Evolutionary conservation across 2,797 vertebrate species (phyloP), one percentile per base, ranked within the genome.

Genomic region (Pogonophryne albipinna): DNA sequence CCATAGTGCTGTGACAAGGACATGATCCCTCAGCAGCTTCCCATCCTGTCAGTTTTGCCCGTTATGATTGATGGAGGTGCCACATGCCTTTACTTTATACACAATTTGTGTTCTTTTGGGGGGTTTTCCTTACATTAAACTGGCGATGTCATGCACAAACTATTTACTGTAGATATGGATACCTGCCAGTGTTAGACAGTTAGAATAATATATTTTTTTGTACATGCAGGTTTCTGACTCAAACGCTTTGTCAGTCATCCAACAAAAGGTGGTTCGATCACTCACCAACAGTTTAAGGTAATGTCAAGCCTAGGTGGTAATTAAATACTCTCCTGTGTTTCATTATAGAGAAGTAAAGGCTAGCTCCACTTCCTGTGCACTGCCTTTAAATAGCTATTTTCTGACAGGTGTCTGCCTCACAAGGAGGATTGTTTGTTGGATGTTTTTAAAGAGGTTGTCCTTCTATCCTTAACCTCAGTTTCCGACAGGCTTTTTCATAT

Each of bases 11-110:
- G 59, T n/a, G 15, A 58, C 27, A 58, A 52, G 38, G 60, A 31
- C 46, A 27, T 45, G 23, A 66, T 60, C 44, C 17, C 16, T 46
- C 38, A 52, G n/a, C 49, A 66, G 59, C 17, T 68, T 57, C 3
- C 44, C 34, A 52, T 38, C 9, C 23, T 57, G 19, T 65, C 34
- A 61, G 13, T 8, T 23, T 4, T 64, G 17, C 11, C 45, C 7
- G 0, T 23, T 64, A 42, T 31, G 20, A 49, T 58, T 70, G 13
- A 73, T 34, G 17, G 14, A 53, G 31, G n/a, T 19, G 5, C 59
- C 12, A 42, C 19, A 62, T 14, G 7, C 41, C 27, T 58, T 70
- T 1, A 23, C 5, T 38, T 27, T 27, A 34, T 61, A 10, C 4
- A 10, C 27, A n/a, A 44, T 20, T 68, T 38, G 2, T 38, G 34